A percentile compares a stretch with the other conserved stretches of the same genome.
These are phyloP conservation scores for Megaceryle torquata DNA, from an alignment of 2,113 vertebrate genomes.

Conservation along the genomic window DNA sequence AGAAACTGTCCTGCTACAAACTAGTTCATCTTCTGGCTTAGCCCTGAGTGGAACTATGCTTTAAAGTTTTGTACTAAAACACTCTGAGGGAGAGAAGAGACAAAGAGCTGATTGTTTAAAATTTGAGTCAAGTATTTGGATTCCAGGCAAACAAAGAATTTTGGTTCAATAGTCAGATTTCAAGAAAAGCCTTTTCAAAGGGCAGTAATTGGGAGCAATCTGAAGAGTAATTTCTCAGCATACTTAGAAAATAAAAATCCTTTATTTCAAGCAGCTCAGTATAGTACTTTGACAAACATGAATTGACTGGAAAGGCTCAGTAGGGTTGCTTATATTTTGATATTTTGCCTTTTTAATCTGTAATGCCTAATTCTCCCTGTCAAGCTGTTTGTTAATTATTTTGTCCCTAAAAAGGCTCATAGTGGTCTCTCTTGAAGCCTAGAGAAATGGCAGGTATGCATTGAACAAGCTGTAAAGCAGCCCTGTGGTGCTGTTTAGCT, in stretches of 20 bases:
- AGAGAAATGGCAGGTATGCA: neutral
- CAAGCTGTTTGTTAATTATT: neutral
- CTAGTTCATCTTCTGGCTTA: neutral
- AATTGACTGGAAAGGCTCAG: conserved; percentile 7
- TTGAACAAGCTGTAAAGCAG: neutral
- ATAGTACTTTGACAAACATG: neutral
- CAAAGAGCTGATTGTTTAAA: conserved; percentile 28
- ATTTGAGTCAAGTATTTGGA: neutral
- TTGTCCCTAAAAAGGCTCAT: neutral
- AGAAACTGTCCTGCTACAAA: neutral
- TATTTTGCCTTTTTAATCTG: conserved; percentile 5
- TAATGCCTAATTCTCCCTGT: neutral
- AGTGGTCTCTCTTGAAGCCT: neutral
- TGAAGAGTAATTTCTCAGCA: conserved; percentile 42
- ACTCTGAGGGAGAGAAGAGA: neutral
- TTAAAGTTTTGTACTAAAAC: neutral
- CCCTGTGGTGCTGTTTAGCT: neutral
- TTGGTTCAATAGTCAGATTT: conserved; percentile 29
- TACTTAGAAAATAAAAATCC: neutral
- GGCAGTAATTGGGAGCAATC: conserved; percentile 50
- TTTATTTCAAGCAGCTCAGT: neutral
- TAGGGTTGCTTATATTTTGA: conserved; percentile 16
- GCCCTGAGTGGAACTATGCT: neutral
- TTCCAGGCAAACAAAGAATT: conserved; percentile 37
- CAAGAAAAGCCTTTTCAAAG: conserved; percentile 47